A percentile compares a stretch with the other conserved stretches of the same genome.
Conservation (phyloP, 2,797 vertebrate genomes). For the Halcyon smyrnensis region DNA sequence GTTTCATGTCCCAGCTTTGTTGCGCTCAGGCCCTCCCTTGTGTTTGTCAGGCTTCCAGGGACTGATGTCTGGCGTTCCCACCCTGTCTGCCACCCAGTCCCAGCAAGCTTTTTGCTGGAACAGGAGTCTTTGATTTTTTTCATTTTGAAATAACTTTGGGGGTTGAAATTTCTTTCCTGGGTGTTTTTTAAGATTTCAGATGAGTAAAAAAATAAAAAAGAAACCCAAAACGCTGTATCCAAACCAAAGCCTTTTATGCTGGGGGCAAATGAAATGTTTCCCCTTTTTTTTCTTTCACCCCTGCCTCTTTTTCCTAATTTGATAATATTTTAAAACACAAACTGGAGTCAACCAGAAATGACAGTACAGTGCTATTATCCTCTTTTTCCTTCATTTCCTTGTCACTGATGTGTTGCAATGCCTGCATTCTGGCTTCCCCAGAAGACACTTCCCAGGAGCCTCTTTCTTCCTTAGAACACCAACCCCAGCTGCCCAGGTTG, state of each 20-base stretch:
- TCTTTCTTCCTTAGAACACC: neutral
- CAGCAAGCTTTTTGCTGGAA: constrained; percentile 23
- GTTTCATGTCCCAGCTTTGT: constrained; percentile 53
- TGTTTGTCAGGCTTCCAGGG: constrained; percentile 65
- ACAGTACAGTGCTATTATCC: neutral
- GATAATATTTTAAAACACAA: neutral
- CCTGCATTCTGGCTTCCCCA: neutral
- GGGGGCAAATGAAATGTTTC: neutral
- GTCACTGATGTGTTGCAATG: neutral
- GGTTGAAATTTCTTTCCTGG: constrained; percentile 3
- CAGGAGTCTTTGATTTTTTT: constrained; percentile 42
- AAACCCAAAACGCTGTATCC: neutral
- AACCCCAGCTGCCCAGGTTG: neutral
- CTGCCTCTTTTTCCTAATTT: neutral
- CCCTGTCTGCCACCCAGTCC: constrained; percentile 70
- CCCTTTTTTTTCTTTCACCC: neutral
- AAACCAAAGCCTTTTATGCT: neutral
- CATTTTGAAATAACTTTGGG: constrained; percentile 32
- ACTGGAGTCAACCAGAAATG: neutral
- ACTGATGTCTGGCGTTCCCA: constrained; percentile 64
- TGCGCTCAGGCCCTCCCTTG: constrained; percentile 28
- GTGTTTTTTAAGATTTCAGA: neutral
- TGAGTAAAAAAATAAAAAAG: neutral
- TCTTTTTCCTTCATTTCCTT: neutral
- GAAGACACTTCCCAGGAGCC: neutral